These are phyloP conservation scores for Ovis canadensis DNA, from an alignment of 2,113 vertebrate genomes.

Conservation along the genomic window DNA sequence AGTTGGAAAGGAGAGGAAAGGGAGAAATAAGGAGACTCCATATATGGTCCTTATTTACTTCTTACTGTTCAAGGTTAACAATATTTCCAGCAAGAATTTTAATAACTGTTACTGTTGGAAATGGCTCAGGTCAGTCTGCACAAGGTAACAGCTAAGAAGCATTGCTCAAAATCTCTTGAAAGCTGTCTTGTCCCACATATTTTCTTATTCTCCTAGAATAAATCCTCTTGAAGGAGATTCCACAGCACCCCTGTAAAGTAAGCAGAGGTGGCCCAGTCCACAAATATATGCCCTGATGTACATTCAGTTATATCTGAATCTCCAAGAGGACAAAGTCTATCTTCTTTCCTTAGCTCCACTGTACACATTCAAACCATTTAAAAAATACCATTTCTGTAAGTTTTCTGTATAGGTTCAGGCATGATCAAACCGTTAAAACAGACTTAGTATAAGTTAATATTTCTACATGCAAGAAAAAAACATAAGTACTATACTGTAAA, in stretches of 20 bases:
- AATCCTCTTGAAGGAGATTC: neutral
- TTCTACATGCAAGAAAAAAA: neutral
- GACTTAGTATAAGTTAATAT: neutral
- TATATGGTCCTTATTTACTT: neutral
- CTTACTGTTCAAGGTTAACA: neutral
- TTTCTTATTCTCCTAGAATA: neutral
- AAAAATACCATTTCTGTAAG: neutral
- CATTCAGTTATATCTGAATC: neutral
- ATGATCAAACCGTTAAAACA: neutral
- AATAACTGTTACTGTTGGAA: neutral
- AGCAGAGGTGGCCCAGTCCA: neutral
- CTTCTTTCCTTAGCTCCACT: neutral
- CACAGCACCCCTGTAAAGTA: neutral
- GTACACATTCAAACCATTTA: neutral
- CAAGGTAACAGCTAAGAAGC: neutral
- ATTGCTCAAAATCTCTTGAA: neutral
- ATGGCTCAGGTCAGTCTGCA: neutral
- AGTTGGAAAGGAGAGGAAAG: neutral
- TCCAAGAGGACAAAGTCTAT: neutral
- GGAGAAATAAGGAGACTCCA: neutral
- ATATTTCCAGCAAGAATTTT: neutral
- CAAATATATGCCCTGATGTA: neutral
- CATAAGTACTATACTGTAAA: neutral
- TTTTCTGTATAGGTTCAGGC: neutral
- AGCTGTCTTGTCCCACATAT: neutral